Evolutionary conservation across 2,888 invertebrate genomes (phyloP), one percentile per base, ranked within the genome.

Genomic region (Oegoconia quadripuncta): DNA sequence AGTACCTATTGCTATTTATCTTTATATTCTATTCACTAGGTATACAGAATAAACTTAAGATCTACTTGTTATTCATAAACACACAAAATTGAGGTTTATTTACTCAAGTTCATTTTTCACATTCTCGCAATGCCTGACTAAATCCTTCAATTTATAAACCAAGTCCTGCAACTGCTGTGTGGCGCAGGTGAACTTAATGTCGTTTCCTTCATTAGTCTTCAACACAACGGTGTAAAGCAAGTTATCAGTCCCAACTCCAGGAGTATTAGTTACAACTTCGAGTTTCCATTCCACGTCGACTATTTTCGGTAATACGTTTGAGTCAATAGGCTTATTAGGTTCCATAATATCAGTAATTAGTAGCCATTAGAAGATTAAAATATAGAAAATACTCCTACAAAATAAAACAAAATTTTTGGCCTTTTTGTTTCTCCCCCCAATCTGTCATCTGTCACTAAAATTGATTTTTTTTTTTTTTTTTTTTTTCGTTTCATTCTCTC

Each of bases 81-180:
- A n/a, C n/a, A n/a, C n/a, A n/a, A n/a, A n/a, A n/a, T n/a, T 14
- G 12, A 13, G 26, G 9, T 4, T 5, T 11, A 4, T 27, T 69
- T 58, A 80, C 11, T 59, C 54, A 17, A 79, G 56, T 47, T 82
- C 74, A 45, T 42, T 72, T 64, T 78, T 84, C 22, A 90, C 65
- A 58, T 82, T 89, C 50, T 91, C 90, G 58, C 91, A 89, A 59
- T 92, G 92, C 50, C 90, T 73, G 34, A 90, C 83, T 33, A 90
- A 84, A 61, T 92, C 91, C 64, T 91, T 91, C 14, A 92, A 68
- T 71, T 92, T 92, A 55, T 90, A 90, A 41, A 92, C 89, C 39
- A 92, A 76, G 71, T 92, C 92, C 58, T 92, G 91, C 31, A 92
- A 60, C 56, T 92, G 90, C 48, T 90, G 91, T 23, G 86, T 87